phyloP scores from a whole-genome alignment of 2,888 invertebrate species.

The Acrocyrtus sp. region DNA sequence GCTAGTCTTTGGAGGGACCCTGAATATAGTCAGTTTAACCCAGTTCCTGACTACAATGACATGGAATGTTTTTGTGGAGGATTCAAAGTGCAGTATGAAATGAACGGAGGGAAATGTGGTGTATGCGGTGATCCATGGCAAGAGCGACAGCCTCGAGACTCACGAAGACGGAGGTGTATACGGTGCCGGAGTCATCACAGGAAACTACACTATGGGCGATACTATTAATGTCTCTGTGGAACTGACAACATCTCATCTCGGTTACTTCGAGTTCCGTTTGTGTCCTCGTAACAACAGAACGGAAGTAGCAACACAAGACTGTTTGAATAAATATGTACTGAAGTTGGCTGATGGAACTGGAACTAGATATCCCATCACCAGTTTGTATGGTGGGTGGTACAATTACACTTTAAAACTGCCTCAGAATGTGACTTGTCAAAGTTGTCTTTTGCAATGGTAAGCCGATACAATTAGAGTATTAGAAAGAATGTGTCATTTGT shows the following conservation, averaged over 20 bases:
- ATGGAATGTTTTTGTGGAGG: slow-evolving; percentile 57
- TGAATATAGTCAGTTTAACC: slow-evolving; percentile 42
- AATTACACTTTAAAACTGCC: slow-evolving; percentile 27
- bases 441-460: slow-evolving; percentile 59
- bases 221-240: slow-evolving; percentile 48
- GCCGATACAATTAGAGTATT: slow-evolving; percentile 10
- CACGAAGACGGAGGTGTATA: slow-evolving; percentile 65
- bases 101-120: slow-evolving; percentile 67
- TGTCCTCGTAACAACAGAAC: slow-evolving; percentile 65
- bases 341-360: slow-evolving; percentile 64
- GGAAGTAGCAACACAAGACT: slow-evolving; percentile 63
- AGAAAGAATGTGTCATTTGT: too few relatives aligned
- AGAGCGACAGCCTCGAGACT: slow-evolving; percentile 49
- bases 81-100: slow-evolving; percentile 37
- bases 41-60: slow-evolving; percentile 50
- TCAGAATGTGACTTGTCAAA: slow-evolving; percentile 30
- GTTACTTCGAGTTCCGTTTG: slow-evolving; percentile 65
- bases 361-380: slow-evolving; percentile 40
- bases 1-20: slow-evolving; percentile 50
- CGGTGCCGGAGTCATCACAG: slow-evolving; percentile 64
- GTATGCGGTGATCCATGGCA: slow-evolving; percentile 66
- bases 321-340: slow-evolving; percentile 64
- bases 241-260: slow-evolving; percentile 57
- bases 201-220: slow-evolving; percentile 63
- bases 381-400: slow-evolving; percentile 4